Conservation (phyloP, 2,113 vertebrate genomes). For the Coryphaenoides rupestris region DNA sequence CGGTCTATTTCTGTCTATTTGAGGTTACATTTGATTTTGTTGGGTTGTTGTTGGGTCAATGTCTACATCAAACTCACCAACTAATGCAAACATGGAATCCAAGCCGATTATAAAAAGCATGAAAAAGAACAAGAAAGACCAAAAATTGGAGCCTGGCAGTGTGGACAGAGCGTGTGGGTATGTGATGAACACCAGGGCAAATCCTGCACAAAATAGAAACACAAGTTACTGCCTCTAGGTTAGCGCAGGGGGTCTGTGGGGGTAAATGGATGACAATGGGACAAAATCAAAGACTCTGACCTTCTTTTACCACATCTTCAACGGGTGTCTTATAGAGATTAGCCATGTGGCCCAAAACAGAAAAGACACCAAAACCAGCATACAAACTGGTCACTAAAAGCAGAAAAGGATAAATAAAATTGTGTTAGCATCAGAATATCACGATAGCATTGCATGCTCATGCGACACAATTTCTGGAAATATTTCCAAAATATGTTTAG, state of each 20-base stretch:
- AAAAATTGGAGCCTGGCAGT: constrained; percentile 87
- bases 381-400: no score
- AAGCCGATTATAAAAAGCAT: constrained; percentile 93
- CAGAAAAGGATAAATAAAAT: no score
- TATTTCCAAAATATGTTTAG: no score
- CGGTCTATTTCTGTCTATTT: no score
- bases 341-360: constrained; percentile 94
- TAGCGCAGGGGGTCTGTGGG: no score
- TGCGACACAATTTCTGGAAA: no score
- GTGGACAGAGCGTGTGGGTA: constrained; percentile 90
- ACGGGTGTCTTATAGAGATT: constrained; percentile 78
- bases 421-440: no score
- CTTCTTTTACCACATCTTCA: constrained; percentile 85
- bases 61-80: constrained; percentile 74
- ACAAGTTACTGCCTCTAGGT: neutral
- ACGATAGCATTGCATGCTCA: no score
- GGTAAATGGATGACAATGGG: neutral
- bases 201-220: constrained; percentile 72
- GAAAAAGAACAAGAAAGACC: constrained; percentile 94
- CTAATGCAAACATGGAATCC: constrained; percentile 88
- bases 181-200: constrained; percentile 91
- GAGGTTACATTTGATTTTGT: no score
- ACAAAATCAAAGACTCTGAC: constrained; percentile 55
- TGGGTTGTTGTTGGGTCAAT: neutral
- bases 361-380: constrained; percentile 96